phyloP scores from a whole-genome alignment of 1,140 invertebrate genomes.

The Chymomyza costata region DNA sequence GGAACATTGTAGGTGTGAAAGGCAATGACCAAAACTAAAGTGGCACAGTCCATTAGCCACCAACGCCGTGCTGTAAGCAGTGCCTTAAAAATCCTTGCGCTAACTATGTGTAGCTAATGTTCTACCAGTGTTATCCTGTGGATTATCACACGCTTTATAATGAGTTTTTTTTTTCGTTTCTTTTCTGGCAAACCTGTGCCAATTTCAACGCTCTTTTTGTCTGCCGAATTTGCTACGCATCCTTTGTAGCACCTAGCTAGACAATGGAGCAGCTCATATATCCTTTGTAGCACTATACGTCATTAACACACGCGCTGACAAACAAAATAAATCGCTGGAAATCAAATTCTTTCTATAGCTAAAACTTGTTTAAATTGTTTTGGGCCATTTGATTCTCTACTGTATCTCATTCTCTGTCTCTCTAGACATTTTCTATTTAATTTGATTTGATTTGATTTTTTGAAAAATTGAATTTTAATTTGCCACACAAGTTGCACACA shows the following conservation, averaged over 20 bases:
- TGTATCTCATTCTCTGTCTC: conserved; percentile 7
- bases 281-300: conserved; percentile 29
- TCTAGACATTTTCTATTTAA: conserved; percentile 7
- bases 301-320: conserved; percentile 46
- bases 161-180: conserved; percentile 47
- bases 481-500: conserved; percentile 56
- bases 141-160: conserved; percentile 69
- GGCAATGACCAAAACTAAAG: conserved; percentile 69
- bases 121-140: conserved; percentile 53
- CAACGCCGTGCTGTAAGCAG: conserved; percentile 28
- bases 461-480: conserved; percentile 73
- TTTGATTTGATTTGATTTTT: conserved; percentile 51
- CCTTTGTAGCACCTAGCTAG: conserved; percentile 9
- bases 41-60: conserved; percentile 63
- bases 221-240: conserved; percentile 52
- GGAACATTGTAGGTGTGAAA: conserved; percentile 63
- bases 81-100: conserved; percentile 54
- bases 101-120: conserved; percentile 72
- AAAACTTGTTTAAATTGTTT: conserved; percentile 12
- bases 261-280: conserved; percentile 43
- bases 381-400: conserved; percentile 3
- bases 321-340: conserved; percentile 32
- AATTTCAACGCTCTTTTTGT: conserved; percentile 40
- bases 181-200: conserved; percentile 65
- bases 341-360: conserved; percentile 34